Conservation (phyloP, 2,797 vertebrate species). For the Bradypus variegatus region DNA sequence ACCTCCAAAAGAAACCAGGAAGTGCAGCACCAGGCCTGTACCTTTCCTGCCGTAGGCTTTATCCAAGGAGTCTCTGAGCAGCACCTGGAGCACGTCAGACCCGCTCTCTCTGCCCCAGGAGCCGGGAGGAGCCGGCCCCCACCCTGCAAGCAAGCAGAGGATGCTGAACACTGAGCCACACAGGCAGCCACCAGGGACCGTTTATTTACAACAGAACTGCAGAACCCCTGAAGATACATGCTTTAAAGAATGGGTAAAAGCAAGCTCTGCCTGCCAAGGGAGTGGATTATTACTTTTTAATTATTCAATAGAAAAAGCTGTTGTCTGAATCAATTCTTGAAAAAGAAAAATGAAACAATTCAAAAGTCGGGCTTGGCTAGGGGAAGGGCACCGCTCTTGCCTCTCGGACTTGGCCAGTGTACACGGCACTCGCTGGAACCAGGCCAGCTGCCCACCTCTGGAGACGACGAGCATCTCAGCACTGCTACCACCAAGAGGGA, state of each 20-base stretch:
- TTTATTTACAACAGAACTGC: too few relatives aligned
- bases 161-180: neutral
- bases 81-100: conserved; percentile 78
- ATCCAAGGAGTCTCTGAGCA: conserved; percentile 83
- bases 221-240: neutral
- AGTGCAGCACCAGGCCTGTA: conserved; percentile 47
- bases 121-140: neutral
- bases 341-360: neutral
- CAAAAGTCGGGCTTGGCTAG: too few relatives aligned
- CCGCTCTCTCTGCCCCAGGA: conserved; percentile 69
- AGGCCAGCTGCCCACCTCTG: too few relatives aligned
- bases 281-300: too few relatives aligned
- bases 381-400: too few relatives aligned
- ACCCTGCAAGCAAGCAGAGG: neutral
- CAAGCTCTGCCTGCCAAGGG: neutral
- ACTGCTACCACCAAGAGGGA: too few relatives aligned
- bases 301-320: neutral
- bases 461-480: too few relatives aligned
- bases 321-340: neutral
- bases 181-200: fast-evolving
- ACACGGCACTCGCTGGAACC: too few relatives aligned
- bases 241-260: too few relatives aligned
- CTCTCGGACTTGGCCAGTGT: too few relatives aligned
- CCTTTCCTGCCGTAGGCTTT: conserved; percentile 89
- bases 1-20: too few relatives aligned